Base-by-base conservation (phyloP, 2,797 vertebrate genomes). In the Furcifer pardalis region DNA sequence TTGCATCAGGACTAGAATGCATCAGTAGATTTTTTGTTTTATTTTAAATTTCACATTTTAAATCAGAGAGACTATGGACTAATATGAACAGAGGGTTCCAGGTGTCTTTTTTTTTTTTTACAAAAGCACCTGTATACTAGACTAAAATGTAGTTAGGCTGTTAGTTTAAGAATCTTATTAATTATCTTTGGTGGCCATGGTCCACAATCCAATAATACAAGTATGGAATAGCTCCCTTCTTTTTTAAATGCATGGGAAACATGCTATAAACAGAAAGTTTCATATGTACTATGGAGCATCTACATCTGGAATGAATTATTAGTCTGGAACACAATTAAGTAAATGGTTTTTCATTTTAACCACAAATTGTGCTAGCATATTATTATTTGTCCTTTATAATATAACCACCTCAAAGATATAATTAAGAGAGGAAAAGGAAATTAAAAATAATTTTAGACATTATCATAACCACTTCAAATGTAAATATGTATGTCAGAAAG, bases 401-500 rank as follows among this genome's bases (percentile, higher is more conserved):
- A 79, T n/a, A n/a, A n/a, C 44, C 56, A 0, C 72, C 0, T 1
- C 66, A 19, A 21, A 15, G 66, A 88, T n/a, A 37, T 44, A 81
- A 71, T 62, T 76, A 76, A 52, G 56, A 10, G 30, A 85, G 2
- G n/a, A 44, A 86, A 86, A 56, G 77, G 63, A 42, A 19, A 46
- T 5, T 73, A 68, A 12, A 52, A 7, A 5, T 3, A 5, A 74
- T 9, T 44, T 23, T 75, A 84, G 27, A 25, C 74, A 21, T n/a
- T 77, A 79, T 6, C 46, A 8, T 25, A 87, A 87, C 44, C 81
- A 72, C 46, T 89, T 89, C 77, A 92, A 92, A 88, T 62, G 25
- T 7, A 77, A 40, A 32, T 30, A 32, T 56, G 21, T 59, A 49
- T 35, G 72, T 1, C 83, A 78, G 56, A 82, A 83, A 8, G 30